Percentiles rank a stretch among this genome's conserved stretches.
These are phyloP conservation scores for Panagrolaimus sp. DNA, from an alignment of 1,140 invertebrate species.

Conservation along the genomic window DNA sequence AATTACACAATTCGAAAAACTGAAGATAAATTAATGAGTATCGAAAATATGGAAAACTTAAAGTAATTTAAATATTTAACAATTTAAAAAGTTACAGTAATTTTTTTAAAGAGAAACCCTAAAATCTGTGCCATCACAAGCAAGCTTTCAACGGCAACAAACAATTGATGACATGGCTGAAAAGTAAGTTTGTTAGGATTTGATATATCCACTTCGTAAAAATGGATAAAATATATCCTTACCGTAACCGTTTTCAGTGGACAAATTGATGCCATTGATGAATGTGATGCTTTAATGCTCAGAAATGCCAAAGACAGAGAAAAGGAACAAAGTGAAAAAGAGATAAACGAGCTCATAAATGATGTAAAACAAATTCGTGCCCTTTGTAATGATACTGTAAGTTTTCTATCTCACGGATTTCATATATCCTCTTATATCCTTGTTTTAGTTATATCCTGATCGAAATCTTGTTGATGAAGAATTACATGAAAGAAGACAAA, in stretches of 20 bases:
- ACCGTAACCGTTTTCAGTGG: not conserved
- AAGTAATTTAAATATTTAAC: not conserved
- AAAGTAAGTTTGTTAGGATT: not conserved
- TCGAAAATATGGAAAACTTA: not conserved
- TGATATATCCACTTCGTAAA: too few relatives aligned
- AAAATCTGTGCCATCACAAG: not conserved
- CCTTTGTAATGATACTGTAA: conserved; percentile 31
- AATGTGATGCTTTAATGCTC: conserved; percentile 11
- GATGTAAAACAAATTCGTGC: conserved; percentile 42
- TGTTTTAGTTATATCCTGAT: conserved; percentile 37
- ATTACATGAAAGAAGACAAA: conserved; percentile 19
- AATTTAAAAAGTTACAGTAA: not conserved
- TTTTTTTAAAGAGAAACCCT: not conserved
- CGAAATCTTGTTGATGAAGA: conserved; percentile 39
- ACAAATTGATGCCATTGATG: not conserved
- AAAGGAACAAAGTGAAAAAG: conserved; percentile 27
- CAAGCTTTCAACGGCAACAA: not conserved
- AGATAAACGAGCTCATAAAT: conserved; percentile 39
- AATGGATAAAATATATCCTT: not conserved
- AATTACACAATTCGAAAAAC: conserved; percentile 14
- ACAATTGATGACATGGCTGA: conserved; percentile 17
- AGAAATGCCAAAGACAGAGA: conserved; percentile 1
- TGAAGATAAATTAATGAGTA: conserved; percentile 11
- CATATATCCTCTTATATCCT: not conserved
- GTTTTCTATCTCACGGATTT: not conserved